Percentiles rank a stretch among this genome's conserved stretches.
phyloP scores from a whole-genome alignment of 2,888 invertebrate genomes.

The Cylloceria caligata region DNA sequence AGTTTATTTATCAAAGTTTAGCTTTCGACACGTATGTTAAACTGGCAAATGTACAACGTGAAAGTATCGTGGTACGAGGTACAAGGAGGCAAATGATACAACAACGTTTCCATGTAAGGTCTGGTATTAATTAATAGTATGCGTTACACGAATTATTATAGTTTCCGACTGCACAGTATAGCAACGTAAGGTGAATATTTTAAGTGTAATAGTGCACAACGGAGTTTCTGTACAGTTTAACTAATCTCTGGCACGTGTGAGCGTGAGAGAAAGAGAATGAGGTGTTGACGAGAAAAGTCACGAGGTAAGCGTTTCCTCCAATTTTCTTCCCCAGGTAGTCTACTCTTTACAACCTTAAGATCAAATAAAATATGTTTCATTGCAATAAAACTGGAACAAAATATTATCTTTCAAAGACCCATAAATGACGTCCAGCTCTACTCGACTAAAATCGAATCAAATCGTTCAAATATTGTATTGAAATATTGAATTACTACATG shows the following conservation, averaged over 20 bases:
- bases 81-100: not conserved
- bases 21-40: not conserved
- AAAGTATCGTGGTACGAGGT: not conserved
- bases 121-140: not conserved
- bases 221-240: not conserved
- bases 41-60: not conserved
- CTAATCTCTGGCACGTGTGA: not conserved
- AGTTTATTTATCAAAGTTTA: conserved; percentile 42
- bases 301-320: not conserved
- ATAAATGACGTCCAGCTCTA: not conserved
- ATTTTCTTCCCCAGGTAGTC: too few relatives aligned
- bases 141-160: not conserved
- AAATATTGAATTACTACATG: too few relatives aligned
- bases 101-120: not conserved
- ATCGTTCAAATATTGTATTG: too few relatives aligned
- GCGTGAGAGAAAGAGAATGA: too few relatives aligned
- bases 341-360: not conserved
- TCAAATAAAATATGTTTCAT: not conserved
- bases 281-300: not conserved
- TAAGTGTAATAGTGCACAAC: not conserved
- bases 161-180: not conserved
- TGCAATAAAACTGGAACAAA: not conserved
- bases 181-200: not conserved
- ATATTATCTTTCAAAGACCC: not conserved
- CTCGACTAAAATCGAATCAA: not conserved